phyloP scores from a whole-genome alignment of 2,797 vertebrate species.

The Enteromius anoplus region DNA sequence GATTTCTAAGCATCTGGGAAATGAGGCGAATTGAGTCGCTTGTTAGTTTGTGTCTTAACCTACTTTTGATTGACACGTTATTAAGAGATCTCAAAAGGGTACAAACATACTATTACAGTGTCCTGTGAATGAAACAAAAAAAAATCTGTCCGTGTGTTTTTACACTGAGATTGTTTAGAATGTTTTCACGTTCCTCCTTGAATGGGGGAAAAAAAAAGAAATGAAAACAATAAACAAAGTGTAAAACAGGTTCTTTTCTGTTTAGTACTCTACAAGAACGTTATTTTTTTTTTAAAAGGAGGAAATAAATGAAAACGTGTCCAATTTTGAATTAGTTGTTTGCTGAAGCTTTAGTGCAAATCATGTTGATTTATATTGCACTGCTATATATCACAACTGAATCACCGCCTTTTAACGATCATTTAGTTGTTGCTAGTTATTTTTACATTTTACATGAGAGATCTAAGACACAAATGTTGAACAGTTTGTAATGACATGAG shows the following conservation, averaged over 20 bases:
- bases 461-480: not conserved
- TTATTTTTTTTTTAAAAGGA: constrained; percentile 65
- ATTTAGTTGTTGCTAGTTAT: not conserved
- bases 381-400: not conserved
- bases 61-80: constrained; percentile 56
- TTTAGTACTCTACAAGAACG: constrained; percentile 62
- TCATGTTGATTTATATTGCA: not conserved
- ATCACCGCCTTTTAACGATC: not conserved
- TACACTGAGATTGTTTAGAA: constrained; percentile 62
- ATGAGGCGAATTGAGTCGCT: constrained; percentile 27
- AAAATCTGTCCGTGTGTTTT: constrained; percentile 63
- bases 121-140: constrained; percentile 33
- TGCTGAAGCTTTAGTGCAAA: constrained; percentile 32
- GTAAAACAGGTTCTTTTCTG: constrained; percentile 47
- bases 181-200: constrained; percentile 59
- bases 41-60: constrained; percentile 34
- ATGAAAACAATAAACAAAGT: constrained; percentile 22
- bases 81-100: constrained; percentile 57
- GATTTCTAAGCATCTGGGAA: constrained; percentile 57
- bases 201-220: constrained; percentile 36
- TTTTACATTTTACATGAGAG: not conserved
- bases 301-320: constrained; percentile 68
- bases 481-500: not conserved
- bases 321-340: constrained; percentile 49
- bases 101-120: constrained; percentile 52